These are phyloP conservation scores for Cyphomyrus discorhynchus DNA, from an alignment of 2,113 vertebrate species.

Conservation along the genomic window DNA sequence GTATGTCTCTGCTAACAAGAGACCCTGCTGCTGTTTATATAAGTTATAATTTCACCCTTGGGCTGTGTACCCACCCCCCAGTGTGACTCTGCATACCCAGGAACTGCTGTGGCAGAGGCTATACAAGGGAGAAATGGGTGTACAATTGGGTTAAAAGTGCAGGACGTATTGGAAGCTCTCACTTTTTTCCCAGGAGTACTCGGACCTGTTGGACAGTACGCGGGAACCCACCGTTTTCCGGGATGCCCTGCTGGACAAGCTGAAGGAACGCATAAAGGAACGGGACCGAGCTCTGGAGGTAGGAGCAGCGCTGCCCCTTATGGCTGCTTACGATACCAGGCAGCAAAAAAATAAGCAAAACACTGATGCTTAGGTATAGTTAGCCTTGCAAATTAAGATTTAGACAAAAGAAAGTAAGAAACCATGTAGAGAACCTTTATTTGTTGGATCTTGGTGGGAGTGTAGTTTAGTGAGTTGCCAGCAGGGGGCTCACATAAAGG, in stretches of 20 bases:
- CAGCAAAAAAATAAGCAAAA: neutral
- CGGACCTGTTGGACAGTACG: conserved; percentile 67
- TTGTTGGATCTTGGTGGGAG: neutral
- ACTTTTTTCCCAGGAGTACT: conserved; percentile 66
- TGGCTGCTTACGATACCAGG: neutral
- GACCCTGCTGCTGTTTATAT: neutral
- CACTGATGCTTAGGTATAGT: neutral
- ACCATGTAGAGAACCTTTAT: neutral
- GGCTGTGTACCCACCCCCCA: neutral
- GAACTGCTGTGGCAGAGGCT: neutral
- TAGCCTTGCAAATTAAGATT: neutral
- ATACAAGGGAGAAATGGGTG: neutral
- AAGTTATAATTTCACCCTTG: neutral
- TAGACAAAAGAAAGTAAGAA: neutral
- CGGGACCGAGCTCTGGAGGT: conserved; percentile 86
- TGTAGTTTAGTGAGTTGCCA: neutral
- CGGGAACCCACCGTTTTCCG: conserved; percentile 55
- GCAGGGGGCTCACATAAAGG: neutral
- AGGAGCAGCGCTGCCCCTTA: conserved; percentile 21
- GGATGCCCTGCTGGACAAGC: conserved; percentile 75
- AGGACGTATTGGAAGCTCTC: neutral
- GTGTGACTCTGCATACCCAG: neutral
- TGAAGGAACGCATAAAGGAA: conserved; percentile 79
- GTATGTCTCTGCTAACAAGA: neutral
- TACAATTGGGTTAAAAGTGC: neutral